These are phyloP conservation scores for Agapornis canus DNA, from an alignment of 2,797 vertebrate species.

Conservation along the genomic window DNA sequence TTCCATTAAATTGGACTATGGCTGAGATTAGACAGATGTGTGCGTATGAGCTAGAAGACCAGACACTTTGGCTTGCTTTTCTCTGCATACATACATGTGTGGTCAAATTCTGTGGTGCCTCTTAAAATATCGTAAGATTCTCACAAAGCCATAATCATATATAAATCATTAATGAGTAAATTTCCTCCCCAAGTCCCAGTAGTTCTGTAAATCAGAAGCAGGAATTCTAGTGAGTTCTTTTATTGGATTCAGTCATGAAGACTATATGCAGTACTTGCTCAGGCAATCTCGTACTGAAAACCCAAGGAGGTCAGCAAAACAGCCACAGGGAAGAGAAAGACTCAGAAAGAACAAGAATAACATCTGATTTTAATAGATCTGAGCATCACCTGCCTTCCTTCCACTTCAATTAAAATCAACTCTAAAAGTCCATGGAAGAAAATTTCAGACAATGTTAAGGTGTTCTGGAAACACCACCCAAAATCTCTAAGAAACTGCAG, in stretches of 20 bases:
- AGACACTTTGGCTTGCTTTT: not conserved
- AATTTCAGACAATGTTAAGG: not conserved
- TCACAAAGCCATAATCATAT: not conserved
- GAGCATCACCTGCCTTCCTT: not conserved
- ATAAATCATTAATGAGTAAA: not conserved
- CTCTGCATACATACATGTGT: accelerated
- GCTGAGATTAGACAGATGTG: not conserved
- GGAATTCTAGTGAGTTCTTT: not conserved
- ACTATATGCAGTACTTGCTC: not conserved
- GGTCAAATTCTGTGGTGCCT: not conserved
- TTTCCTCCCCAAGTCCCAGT: not conserved
- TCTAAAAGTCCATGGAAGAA: not conserved
- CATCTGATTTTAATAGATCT: not conserved
- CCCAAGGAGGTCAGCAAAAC: not conserved
- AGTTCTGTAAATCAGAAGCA: not conserved
- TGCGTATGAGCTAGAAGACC: not conserved
- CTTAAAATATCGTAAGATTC: not conserved
- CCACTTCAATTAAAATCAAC: not conserved
- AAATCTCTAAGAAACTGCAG: not conserved
- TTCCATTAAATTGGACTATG: not conserved
- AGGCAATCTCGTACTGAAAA: not conserved
- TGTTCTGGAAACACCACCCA: not conserved
- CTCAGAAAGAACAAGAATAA: not conserved
- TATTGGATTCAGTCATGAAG: not conserved
- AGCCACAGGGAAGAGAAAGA: not conserved